These are phyloP conservation scores for Pollenia angustigena DNA, from an alignment of 2,888 invertebrate genomes.

Conservation along the genomic window DNA sequence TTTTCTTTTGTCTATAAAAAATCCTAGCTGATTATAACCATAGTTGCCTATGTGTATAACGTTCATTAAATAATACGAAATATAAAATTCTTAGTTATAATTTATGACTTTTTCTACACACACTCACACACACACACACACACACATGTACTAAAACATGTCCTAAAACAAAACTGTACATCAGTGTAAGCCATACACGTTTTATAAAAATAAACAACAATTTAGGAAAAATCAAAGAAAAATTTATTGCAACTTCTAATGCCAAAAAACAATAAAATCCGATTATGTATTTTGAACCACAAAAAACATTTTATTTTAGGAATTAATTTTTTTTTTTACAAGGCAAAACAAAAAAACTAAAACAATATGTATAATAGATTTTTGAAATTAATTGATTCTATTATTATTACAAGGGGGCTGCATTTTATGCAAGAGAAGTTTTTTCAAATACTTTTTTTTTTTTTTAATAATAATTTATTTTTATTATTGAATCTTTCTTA, in stretches of 20 bases:
- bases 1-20: no score
- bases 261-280: constrained; percentile 41
- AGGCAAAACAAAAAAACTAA: not conserved
- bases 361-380: not conserved
- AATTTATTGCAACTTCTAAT: constrained; percentile 9
- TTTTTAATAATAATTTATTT: no score
- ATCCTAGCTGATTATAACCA: no score
- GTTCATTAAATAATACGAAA: no score
- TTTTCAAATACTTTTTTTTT: no score
- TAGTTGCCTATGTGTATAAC: no score
- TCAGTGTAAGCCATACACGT: not conserved
- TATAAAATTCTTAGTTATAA: no score
- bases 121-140: not conserved
- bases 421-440: no score
- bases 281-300: constrained; percentile 30
- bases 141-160: no score
- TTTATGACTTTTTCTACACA: not conserved
- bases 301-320: constrained; percentile 1
- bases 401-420: no score
- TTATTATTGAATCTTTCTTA: no score
- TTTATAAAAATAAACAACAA: not conserved
- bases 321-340: not conserved
- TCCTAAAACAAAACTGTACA: not conserved
- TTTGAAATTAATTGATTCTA: no score
- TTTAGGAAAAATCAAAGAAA: not conserved